These are phyloP conservation scores for Marasmarcha lunaedactyla DNA, from an alignment of 2,888 invertebrate genomes.

Conservation along the genomic window DNA sequence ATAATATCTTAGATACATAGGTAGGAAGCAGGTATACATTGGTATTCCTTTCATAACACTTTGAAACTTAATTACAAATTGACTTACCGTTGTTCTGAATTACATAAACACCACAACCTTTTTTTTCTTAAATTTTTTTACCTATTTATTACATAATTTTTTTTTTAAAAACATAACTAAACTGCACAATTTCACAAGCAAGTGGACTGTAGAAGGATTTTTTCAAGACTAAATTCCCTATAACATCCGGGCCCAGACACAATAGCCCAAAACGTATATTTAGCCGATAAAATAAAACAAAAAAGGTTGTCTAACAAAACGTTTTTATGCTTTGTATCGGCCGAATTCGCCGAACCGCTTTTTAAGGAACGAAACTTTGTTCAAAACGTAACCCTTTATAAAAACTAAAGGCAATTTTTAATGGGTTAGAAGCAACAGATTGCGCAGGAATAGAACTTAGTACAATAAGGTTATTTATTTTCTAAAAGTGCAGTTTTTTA, in stretches of 20 bases:
- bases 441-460: conserved; percentile 19
- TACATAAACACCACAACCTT: too few relatives aligned
- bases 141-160: too few relatives aligned
- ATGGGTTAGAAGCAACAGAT: conserved; percentile 41
- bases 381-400: conserved; percentile 49
- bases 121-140: too few relatives aligned
- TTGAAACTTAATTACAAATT: too few relatives aligned
- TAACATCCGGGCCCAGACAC: conserved; percentile 47
- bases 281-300: conserved; percentile 61
- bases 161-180: conserved; percentile 1
- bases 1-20: too few relatives aligned
- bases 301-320: conserved; percentile 51
- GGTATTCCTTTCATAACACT: too few relatives aligned
- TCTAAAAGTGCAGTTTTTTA: conserved; percentile 19
- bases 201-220: conserved; percentile 56
- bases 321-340: conserved; percentile 46
- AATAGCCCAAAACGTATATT: conserved; percentile 63
- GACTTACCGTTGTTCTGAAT: too few relatives aligned
- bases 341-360: conserved; percentile 56
- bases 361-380: conserved; percentile 31
- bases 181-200: conserved; percentile 24
- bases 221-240: conserved; percentile 58
- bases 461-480: conserved; percentile 5
- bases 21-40: too few relatives aligned
- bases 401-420: conserved; percentile 36